A percentile compares a stretch with the other conserved stretches of the same genome.
These are phyloP conservation scores for Theristus sp. DNA, from an alignment of 2,888 invertebrate species.

Conservation along the genomic window DNA sequence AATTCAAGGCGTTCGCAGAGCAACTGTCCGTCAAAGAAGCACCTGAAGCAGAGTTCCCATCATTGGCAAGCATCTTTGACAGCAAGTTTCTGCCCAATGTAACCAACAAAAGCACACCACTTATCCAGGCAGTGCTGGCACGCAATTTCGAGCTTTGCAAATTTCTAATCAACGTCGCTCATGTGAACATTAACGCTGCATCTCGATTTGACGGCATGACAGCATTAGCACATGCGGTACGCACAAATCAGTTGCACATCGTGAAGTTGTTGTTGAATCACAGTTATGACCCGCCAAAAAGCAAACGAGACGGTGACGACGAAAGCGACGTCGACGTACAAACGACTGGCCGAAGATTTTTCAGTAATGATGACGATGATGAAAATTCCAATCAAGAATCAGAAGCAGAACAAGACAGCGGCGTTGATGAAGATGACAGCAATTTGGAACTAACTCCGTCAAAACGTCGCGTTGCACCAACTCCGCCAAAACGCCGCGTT, in stretches of 20 bases:
- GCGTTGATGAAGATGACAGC: too few species aligned
- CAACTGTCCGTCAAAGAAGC: not conserved
- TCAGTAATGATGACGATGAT: constrained; percentile 6
- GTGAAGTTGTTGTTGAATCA: constrained; percentile 31
- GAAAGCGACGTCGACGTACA: not conserved
- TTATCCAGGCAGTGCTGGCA: constrained; percentile 30
- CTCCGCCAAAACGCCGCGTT: too few species aligned
- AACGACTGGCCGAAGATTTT: not conserved
- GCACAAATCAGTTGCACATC: constrained; percentile 30
- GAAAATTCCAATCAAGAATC: constrained; percentile 3
- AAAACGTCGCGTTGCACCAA: too few species aligned
- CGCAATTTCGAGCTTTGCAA: constrained; percentile 27
- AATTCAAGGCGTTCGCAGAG: too few species aligned
- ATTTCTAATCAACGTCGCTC: constrained; percentile 26
- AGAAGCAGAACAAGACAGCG: too few species aligned
- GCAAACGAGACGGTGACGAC: too few species aligned
- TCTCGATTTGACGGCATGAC: constrained; percentile 18
- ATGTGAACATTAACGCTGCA: not conserved
- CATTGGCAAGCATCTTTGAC: not conserved
- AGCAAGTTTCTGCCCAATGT: too few species aligned
- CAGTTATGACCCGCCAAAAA: constrained; percentile 24
- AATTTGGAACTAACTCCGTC: too few species aligned
- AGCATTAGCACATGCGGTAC: constrained; percentile 34
- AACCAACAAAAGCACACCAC: constrained; percentile 17
- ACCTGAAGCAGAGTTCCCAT: not conserved